Evolutionary conservation across 2,888 invertebrate genomes (phyloP), one percentile per base, ranked within the genome.

Genomic region (Drosophila pullipes): DNA sequence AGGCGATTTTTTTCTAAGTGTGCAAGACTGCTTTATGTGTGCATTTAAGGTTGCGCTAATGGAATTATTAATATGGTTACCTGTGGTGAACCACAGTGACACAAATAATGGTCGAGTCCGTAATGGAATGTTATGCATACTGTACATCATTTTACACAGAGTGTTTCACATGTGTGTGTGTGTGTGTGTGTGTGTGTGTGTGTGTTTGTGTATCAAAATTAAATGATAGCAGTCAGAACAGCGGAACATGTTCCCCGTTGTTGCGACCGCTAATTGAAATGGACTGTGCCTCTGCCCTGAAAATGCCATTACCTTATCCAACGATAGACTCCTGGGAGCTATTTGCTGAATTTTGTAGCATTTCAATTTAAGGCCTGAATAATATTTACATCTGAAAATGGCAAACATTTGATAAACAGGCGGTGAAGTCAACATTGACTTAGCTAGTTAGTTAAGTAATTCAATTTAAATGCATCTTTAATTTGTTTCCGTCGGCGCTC

Each of bases 211-310:
- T 41, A 62, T n/a, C 47, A 57, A 81, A 81, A 82, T 82, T 67
- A 82, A 81, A 80, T 76, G 80, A 76, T 78, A 62, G 78, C 68
- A 66, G 63, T n/a, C 35, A 30, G 50, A 62, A 47, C 41, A 47
- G 22, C 61, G 28, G 61, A 50, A 49, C 74, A 54, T 50, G 58
- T 39, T 31, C 60, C 10, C 55, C 25, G 41, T 55, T 65, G 50
- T 44, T 47, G 54, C 55, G 69, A 63, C 69, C 80, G 61, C 83
- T 89, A 89, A 85, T 85, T 89, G 90, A 89, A 89, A 89, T 79
- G 85, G 78, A 85, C 72, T 65, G 68, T 59, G 69, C 70, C 60
- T 37, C 55, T 3, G 57, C 41, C 52, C 77, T 74, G 58, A 59
- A 84, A 87, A 85, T 89, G 76, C 74, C 74, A 89, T 85, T 85